A percentile compares a stretch with the other conserved stretches of the same genome.
These are phyloP conservation scores for Coregonus clupeaformis DNA, from an alignment of 2,113 vertebrate genomes.

Conservation along the genomic window DNA sequence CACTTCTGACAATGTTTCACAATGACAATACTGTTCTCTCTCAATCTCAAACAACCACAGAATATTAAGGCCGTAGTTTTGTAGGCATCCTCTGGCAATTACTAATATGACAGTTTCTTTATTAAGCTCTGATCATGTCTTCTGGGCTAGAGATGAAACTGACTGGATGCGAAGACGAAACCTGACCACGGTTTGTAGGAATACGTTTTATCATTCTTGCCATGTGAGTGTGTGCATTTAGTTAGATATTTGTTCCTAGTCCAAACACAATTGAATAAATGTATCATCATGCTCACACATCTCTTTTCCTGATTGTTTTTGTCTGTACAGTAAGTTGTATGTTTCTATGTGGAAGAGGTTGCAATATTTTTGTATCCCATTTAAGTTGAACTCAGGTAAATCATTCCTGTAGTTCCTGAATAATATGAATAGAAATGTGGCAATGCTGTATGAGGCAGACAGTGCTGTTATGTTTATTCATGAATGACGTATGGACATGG, in stretches of 20 bases:
- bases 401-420: slow-evolving; percentile 29
- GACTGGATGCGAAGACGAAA: slow-evolving; percentile 9
- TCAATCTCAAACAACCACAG: slow-evolving; percentile 11
- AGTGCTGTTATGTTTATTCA: slow-evolving; percentile 1
- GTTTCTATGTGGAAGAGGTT: too few relatives aligned
- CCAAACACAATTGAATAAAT: slow-evolving; percentile 4
- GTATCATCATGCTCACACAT: slow-evolving; percentile 24
- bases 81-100: slow-evolving; percentile 10
- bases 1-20: background rate
- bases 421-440: background rate
- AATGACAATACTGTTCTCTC: slow-evolving; percentile 8
- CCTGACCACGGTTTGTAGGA: slow-evolving; percentile 40
- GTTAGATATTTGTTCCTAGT: slow-evolving; percentile 38
- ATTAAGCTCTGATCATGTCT: slow-evolving; percentile 1
- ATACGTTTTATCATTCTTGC: slow-evolving; percentile 73
- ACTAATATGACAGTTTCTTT: background rate
- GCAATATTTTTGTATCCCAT: slow-evolving; percentile 61
- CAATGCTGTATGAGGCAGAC: background rate
- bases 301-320: background rate
- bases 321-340: background rate
- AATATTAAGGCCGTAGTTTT: background rate
- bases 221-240: slow-evolving; percentile 1
- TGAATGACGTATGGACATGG: background rate
- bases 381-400: slow-evolving; percentile 74
- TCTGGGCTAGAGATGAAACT: slow-evolving; percentile 8